phyloP scores from a whole-genome alignment of 2,888 invertebrate genomes.

The Lepidochitona cinerea region DNA sequence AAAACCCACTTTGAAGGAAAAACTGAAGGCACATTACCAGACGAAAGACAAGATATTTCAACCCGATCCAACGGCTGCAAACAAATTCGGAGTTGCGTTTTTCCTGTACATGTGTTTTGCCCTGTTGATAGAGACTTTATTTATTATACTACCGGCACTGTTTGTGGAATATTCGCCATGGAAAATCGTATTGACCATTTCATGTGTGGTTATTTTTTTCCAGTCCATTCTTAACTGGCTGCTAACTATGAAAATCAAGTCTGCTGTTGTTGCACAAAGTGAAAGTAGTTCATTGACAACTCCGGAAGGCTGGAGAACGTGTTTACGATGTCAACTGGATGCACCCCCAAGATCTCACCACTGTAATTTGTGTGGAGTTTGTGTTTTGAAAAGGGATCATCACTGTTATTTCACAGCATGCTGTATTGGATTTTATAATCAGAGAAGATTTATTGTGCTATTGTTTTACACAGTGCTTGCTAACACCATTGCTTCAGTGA shows the following conservation, averaged over 20 bases:
- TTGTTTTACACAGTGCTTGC: slow-evolving; percentile 52
- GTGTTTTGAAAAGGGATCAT: slow-evolving; percentile 70
- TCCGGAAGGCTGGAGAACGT: slow-evolving; percentile 46
- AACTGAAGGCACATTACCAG: slow-evolving; percentile 45
- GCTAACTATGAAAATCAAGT: slow-evolving; percentile 35
- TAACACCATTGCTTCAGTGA: slow-evolving; percentile 32
- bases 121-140: slow-evolving; percentile 40
- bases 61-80: slow-evolving; percentile 35
- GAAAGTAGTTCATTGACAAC: too few species aligned
- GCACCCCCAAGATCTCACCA: slow-evolving; percentile 66
- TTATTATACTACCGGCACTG: slow-evolving; percentile 42
- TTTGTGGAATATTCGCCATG: slow-evolving; percentile 15
- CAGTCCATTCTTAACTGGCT: slow-evolving; percentile 43
- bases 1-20: slow-evolving; percentile 43
- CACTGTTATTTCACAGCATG: slow-evolving; percentile 70
- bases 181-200: slow-evolving; percentile 3
- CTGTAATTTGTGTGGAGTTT: slow-evolving; percentile 68
- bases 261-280: slow-evolving; percentile 39
- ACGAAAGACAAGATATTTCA: slow-evolving; percentile 41
- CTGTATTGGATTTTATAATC: slow-evolving; percentile 71
- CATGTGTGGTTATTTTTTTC: slow-evolving; percentile 27
- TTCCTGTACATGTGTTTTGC: slow-evolving; percentile 41
- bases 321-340: slow-evolving; percentile 53
- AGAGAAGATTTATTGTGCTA: slow-evolving; percentile 70
- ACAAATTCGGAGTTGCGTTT: slow-evolving; percentile 34